Conservation (phyloP, 1,140 invertebrate genomes). For the Lordiphosa collinella region DNA sequence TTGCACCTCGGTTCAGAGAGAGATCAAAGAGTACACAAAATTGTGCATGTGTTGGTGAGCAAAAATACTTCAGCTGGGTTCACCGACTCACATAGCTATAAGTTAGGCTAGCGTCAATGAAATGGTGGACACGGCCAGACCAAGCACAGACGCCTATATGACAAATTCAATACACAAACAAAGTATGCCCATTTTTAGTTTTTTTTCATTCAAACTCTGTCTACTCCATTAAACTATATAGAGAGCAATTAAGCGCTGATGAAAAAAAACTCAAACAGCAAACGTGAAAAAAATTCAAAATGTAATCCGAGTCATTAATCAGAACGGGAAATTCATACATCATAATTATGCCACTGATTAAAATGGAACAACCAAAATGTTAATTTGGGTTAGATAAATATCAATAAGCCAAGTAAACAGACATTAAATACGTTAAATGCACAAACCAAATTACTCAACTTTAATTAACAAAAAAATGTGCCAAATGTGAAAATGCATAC, state of each 20-base stretch:
- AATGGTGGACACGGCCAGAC: no score
- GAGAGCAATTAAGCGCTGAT: slow-evolving; percentile 33
- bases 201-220: slow-evolving; percentile 45
- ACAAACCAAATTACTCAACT: slow-evolving; percentile 29
- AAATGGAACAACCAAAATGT: slow-evolving; percentile 32
- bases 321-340: slow-evolving; percentile 35
- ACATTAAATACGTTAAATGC: neutral
- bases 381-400: neutral
- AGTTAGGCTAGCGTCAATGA: no score
- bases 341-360: slow-evolving; percentile 50
- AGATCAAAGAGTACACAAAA: no score
- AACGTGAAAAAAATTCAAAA: slow-evolving; percentile 9
- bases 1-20: no score
- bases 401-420: slow-evolving; percentile 1
- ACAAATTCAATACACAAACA: no score
- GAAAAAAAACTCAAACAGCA: slow-evolving; percentile 12
- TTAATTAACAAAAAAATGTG: slow-evolving; percentile 32
- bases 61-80: no score
- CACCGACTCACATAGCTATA: no score
- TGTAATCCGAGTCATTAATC: slow-evolving; percentile 71
- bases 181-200: slow-evolving; percentile 29
- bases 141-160: no score
- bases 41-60: no score
- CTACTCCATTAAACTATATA: slow-evolving; percentile 16
- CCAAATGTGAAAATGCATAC: slow-evolving; percentile 9